Base-by-base conservation (phyloP, 1,140 invertebrate genomes). In the Drosophila nannoptera region DNA sequence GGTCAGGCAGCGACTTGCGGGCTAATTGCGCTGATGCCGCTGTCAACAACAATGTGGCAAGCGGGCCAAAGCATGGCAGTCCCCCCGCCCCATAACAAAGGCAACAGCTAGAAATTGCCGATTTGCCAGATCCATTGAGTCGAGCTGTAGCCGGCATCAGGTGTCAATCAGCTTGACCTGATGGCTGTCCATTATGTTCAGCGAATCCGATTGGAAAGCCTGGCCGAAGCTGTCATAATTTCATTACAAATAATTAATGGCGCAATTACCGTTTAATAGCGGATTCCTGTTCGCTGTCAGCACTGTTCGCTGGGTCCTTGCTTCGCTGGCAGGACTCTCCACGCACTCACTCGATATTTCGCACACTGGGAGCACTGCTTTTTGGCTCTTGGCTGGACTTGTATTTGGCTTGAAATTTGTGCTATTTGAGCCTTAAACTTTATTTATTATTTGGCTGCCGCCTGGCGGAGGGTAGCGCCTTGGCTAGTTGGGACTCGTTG, bases 211-310 rank as follows among this genome's bases (percentile, higher is more conserved):
- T 43, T 43, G 12, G 6, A 5, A 12, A 12, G n/a, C 40, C 40
- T 43, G n/a, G 32, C n/a, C 7, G 8, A 43, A 32, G 40, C n/a
- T 6, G 7, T 43, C 38, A 42, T 46, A 54, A 65, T 67, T 72
- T 83, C 65, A 77, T 83, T 72, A 66, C 66, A 43, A 52, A 73
- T 75, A 65, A 78, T 78, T 75, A 64, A 83, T 73, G 65, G 69
- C 62, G 76, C 69, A 83, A 84, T 83, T 83, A 83, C 78, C 78
- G 62, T 83, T 80, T 65, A 62, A 59, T 48, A 76, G 75, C 63
- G 12, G 54, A 56, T 14, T 38, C 22, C 54, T 9, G 12, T 22
- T 22, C 3, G 33, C 16, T 4, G 9, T 14, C 54, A 53, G 43
- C 52, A 60, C 36, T 58, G 36, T 50, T 22, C 2, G 32, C 35